These are phyloP conservation scores for Clitarchus hookeri DNA, from an alignment of 2,888 invertebrate species.

Conservation along the genomic window DNA sequence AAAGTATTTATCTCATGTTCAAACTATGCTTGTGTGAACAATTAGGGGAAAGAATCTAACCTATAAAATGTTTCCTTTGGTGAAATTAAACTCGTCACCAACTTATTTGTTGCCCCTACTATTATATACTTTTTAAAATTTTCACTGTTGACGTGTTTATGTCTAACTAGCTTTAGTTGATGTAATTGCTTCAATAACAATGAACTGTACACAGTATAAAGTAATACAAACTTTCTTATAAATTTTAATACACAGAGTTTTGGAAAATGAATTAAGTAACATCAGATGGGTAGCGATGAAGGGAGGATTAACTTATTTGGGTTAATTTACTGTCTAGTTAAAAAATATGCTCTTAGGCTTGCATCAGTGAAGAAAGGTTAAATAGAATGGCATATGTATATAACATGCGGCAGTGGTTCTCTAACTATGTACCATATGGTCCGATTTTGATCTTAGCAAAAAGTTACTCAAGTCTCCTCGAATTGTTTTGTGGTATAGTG, in stretches of 20 bases:
- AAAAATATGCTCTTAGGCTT: background rate
- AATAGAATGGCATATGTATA: background rate
- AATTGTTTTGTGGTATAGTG: no score
- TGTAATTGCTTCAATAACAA: background rate
- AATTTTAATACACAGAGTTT: background rate
- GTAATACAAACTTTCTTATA: background rate
- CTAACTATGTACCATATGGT: no score
- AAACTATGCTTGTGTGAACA: background rate
- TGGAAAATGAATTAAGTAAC: background rate
- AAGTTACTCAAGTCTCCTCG: no score
- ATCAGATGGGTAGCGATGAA: background rate
- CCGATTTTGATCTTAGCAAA: no score
- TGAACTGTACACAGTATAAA: background rate
- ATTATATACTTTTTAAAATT: background rate
- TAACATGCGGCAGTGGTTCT: no score
- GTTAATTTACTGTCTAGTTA: background rate
- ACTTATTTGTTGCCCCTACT: background rate
- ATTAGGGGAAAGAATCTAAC: background rate
- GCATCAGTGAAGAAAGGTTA: background rate
- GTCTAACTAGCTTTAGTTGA: background rate
- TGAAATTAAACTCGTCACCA: background rate
- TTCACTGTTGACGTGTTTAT: background rate
- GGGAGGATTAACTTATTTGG: background rate
- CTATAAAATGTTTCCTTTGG: background rate
- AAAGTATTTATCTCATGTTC: background rate